Percentiles rank a stretch among this genome's conserved stretches.
These are phyloP conservation scores for Drosophila sp. DNA, from an alignment of 1,140 invertebrate genomes.

Conservation along the genomic window DNA sequence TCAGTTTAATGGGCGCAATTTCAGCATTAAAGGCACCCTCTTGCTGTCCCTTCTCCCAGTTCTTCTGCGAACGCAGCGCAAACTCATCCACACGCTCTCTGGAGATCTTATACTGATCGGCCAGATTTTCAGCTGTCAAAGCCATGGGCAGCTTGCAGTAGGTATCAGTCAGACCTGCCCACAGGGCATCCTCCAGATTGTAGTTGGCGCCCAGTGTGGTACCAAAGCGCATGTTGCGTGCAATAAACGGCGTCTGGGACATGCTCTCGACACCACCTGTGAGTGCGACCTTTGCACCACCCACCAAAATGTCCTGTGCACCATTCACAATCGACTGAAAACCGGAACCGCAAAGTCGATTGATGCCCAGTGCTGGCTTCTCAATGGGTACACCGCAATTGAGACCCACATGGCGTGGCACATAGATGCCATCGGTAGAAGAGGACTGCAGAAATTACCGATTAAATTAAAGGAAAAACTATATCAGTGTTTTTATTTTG, in stretches of 20 bases:
- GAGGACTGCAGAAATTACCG: constrained; percentile 39
- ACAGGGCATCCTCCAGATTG: constrained; percentile 95
- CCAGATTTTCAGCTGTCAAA: constrained; percentile 98
- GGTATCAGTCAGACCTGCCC: constrained; percentile 95
- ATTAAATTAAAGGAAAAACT: neutral
- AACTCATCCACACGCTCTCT: constrained; percentile 95
- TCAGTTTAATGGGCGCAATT: constrained; percentile 94
- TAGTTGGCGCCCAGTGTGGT: constrained; percentile 92
- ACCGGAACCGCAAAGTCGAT: constrained; percentile 96
- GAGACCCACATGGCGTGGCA: constrained; percentile 94
- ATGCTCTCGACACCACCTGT: constrained; percentile 98
- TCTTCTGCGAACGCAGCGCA: constrained; percentile 92
- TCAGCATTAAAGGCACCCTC: constrained; percentile 95
- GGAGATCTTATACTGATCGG: constrained; percentile 94
- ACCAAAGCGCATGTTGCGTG: constrained; percentile 96
- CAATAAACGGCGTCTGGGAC: constrained; percentile 96
- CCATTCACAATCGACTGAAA: constrained; percentile 97
- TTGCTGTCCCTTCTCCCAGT: constrained; percentile 94
- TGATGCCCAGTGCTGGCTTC: constrained; percentile 92
- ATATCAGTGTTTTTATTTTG: too few species aligned
- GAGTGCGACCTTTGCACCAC: constrained; percentile 94
- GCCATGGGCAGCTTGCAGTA: constrained; percentile 98
- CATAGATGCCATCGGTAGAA: constrained; percentile 93
- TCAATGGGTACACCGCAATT: constrained; percentile 93
- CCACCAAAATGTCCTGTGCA: constrained; percentile 95